Percentiles rank a stretch among this genome's conserved stretches.
These are phyloP conservation scores for Pogonus chalceus DNA, from an alignment of 1,140 invertebrate genomes.

Conservation along the genomic window DNA sequence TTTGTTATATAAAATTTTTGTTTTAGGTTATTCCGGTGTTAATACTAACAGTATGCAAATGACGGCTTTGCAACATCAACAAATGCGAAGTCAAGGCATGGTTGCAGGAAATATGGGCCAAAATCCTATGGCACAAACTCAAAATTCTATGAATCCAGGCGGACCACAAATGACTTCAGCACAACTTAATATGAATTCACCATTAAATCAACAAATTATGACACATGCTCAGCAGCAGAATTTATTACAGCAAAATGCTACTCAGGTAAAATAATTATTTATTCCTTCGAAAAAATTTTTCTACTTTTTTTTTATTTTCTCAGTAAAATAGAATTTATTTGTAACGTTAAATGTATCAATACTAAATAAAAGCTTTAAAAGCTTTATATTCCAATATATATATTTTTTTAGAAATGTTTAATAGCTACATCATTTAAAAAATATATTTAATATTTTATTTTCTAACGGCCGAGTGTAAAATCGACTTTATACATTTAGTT, in stretches of 20 bases:
- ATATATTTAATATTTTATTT: too few species aligned
- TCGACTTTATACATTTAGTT: too few species aligned
- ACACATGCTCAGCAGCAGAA: constrained; percentile 48
- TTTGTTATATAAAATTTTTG: not conserved
- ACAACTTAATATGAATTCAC: constrained; percentile 19
- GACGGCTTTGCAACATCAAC: constrained; percentile 29
- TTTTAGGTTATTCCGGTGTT: constrained; percentile 6
- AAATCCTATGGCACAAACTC: constrained; percentile 8
- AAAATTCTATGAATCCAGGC: constrained; percentile 16
- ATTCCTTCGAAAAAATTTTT: not conserved
- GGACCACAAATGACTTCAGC: constrained; percentile 15
- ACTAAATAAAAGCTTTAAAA: not conserved
- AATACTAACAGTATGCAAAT: constrained; percentile 30
- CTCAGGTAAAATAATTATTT: constrained; percentile 24
- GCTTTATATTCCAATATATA: constrained; percentile 2
- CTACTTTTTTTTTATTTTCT: too few species aligned
- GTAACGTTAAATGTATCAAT: not conserved
- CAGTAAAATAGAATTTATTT: not conserved
- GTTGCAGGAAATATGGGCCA: constrained; percentile 24
- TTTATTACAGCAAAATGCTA: constrained; percentile 35
- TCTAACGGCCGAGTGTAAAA: too few species aligned
- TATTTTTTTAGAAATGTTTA: too few species aligned
- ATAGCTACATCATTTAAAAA: too few species aligned
- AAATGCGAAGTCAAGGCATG: constrained; percentile 27
- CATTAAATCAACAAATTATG: constrained; percentile 40